These are phyloP conservation scores for Morpho achilles DNA, from an alignment of 2,888 invertebrate species.

Conservation along the genomic window DNA sequence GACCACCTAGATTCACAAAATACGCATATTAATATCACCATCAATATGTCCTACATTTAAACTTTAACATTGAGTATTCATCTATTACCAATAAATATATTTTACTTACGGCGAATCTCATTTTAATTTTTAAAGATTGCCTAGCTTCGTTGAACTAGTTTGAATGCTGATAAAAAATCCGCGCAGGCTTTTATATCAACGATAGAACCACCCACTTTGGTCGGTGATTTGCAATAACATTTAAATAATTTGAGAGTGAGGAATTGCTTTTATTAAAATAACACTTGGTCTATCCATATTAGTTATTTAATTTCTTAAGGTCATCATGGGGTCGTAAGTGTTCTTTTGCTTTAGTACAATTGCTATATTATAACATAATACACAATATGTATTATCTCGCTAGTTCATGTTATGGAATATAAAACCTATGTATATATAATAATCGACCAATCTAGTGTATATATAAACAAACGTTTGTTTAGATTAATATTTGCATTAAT, in stretches of 20 bases:
- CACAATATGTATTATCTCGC: too few relatives aligned
- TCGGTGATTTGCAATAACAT: conserved; percentile 59
- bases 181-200: conserved; percentile 65
- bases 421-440: too few relatives aligned
- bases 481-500: too few relatives aligned
- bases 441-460: too few relatives aligned
- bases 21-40: conserved; percentile 7
- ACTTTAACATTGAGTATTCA: too few relatives aligned
- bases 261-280: conserved; percentile 37
- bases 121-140: conserved; percentile 39
- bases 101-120: conserved; percentile 63
- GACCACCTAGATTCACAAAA: conserved; percentile 31
- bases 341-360: conserved; percentile 9
- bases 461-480: too few relatives aligned
- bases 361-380: too few relatives aligned
- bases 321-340: conserved; percentile 16
- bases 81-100: conserved; percentile 14
- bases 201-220: conserved; percentile 63
- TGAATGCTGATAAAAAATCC: conserved; percentile 65
- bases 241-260: conserved; percentile 60
- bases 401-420: too few relatives aligned
- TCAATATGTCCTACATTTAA: conserved; percentile 6
- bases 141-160: conserved; percentile 67
- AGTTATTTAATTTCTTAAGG: conserved; percentile 21
- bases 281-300: conserved; percentile 28